Base-by-base conservation (phyloP, 2,797 vertebrate species). In the Enteromius mattozi region DNA sequence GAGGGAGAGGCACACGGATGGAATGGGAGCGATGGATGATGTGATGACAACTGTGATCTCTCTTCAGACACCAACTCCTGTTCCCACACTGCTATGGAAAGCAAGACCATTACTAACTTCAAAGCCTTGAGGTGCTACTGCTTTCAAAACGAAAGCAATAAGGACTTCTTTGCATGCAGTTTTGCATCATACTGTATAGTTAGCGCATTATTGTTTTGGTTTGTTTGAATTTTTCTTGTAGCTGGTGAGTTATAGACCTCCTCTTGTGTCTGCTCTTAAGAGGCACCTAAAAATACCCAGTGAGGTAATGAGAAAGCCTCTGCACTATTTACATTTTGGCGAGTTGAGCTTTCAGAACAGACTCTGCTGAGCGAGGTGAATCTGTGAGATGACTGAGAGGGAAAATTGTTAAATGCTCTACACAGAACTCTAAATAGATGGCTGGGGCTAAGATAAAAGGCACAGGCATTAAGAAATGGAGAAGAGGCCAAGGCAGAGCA, bases 251-350 rank as follows among this genome's bases (percentile, higher is more conserved):
- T 68, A 54, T 71, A 40, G 87, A 90, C 92, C 92, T 91, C 37
- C 42, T 74, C 78, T 78, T 78, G 24, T 56, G 88, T 89, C 89
- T 92, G 90, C 91, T 92, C 90, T 93, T 93, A 91, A 92, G 93
- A 91, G 89, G 88, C 70, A 85, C 91, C 94, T 95, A 95, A 94
- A 95, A 95, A 94, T 95, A 95, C 92, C 86, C 42, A 74, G 89
- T 94, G 92, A 93, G 93, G 94, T 93, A 93, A 93, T 93, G 92
- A 90, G 93, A 94, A 95, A 94, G 94, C 90, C 91, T 90, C 88
- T 89, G 89, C 91, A 93, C 89, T 94, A 92, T 94, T 94, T 94
- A 94, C 93, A 93, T 93, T 94, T 91, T 93, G 90, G 78, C 91
- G 90, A 92, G 90, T 91, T 91, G 86, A 87, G 21, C 70, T 81